phyloP scores from a whole-genome alignment of 2,797 vertebrate genomes.

The Melanotaenia boesemani region DNA sequence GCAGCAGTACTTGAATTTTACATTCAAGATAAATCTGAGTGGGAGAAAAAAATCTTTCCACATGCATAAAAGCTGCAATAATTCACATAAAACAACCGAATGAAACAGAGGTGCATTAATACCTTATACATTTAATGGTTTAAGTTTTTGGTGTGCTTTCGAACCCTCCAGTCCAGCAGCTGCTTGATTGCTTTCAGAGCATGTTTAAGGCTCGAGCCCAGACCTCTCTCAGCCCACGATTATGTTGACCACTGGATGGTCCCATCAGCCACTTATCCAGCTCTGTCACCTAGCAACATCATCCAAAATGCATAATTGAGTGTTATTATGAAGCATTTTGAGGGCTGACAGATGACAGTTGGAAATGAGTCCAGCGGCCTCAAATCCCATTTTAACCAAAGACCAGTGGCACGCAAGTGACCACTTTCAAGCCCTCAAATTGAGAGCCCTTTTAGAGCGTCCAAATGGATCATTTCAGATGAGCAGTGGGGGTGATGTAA shows the following conservation, averaged over 20 bases:
- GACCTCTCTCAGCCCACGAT: constrained; percentile 24
- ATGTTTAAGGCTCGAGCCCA: neutral
- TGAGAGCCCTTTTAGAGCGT: neutral
- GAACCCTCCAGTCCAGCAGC: neutral
- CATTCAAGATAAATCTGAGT: constrained; percentile 1
- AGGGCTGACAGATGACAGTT: constrained; percentile 49
- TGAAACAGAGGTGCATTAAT: neutral
- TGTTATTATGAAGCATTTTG: constrained; percentile 41
- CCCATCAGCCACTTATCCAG: constrained; percentile 51
- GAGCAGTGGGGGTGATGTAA: constrained; percentile 3
- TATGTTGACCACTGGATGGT: constrained; percentile 35
- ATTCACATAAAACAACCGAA: neutral
- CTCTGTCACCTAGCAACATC: constrained; percentile 60
- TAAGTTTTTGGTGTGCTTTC: too few relatives aligned
- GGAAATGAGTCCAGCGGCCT: constrained; percentile 35
- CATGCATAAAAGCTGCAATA: neutral
- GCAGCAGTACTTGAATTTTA: neutral
- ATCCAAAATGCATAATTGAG: constrained; percentile 46
- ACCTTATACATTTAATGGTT: too few relatives aligned
- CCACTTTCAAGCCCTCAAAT: neutral
- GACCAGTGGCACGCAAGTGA: constrained; percentile 15
- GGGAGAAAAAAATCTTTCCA: neutral
- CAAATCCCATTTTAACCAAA: constrained; percentile 29
- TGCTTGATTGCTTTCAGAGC: constrained; percentile 25
- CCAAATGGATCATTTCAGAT: constrained; percentile 11